A percentile compares a stretch with the other conserved stretches of the same genome.
phyloP scores from a whole-genome alignment of 2,888 invertebrate genomes.

The Camptogramma bilineatum region DNA sequence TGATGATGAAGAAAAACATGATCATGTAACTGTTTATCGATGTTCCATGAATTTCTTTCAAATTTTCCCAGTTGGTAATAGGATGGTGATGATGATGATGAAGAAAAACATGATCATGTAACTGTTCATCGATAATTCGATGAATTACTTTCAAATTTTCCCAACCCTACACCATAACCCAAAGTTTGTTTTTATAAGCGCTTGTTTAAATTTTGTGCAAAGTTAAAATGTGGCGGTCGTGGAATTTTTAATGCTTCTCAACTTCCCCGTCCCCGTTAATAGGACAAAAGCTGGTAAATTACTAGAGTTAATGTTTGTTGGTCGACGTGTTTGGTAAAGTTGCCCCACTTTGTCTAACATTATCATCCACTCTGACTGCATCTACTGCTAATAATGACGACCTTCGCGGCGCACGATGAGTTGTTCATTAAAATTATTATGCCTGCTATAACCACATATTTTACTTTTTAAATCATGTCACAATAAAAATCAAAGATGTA shows the following conservation, averaged over 20 bases:
- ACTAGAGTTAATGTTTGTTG: neutral
- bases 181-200: constrained; percentile 26
- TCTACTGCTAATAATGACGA: too few species aligned
- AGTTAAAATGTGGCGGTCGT: constrained; percentile 26
- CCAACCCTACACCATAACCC: constrained; percentile 8
- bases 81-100: too few species aligned
- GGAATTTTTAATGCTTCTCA: constrained; percentile 24
- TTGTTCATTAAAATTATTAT: too few species aligned
- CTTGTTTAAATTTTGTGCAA: constrained; percentile 23
- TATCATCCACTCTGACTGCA: neutral
- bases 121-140: neutral
- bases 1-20: too few species aligned
- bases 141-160: constrained; percentile 4
- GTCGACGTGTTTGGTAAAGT: neutral
- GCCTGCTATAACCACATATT: too few species aligned
- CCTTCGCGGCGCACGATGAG: too few species aligned
- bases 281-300: constrained; percentile 17
- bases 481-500: too few species aligned
- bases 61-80: too few species aligned
- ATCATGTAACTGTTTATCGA: neutral
- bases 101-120: too few species aligned
- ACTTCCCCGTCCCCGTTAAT: constrained; percentile 19
- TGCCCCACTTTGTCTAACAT: neutral
- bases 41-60: too few species aligned
- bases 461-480: too few species aligned